Conservation (phyloP, 2,113 vertebrate genomes). For the Fukomys damarensis region DNA sequence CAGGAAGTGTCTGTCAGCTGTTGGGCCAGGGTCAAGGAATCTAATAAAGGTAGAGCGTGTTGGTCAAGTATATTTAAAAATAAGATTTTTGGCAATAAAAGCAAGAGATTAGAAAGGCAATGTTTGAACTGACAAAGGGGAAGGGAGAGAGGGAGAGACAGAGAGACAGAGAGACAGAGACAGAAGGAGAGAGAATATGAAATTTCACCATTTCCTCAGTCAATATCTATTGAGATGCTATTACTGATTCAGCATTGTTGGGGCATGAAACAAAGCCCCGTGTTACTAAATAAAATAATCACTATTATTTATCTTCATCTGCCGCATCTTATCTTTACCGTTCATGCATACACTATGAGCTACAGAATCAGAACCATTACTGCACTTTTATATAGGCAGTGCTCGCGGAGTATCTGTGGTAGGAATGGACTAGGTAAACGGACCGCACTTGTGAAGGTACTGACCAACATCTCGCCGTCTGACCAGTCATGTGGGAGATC, state of each 20-base stretch:
- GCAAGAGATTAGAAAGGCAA: background rate
- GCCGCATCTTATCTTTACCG: background rate
- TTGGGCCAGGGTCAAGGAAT: background rate
- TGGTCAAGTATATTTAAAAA: background rate
- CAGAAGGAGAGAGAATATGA: background rate
- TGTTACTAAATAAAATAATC: conserved; percentile 24
- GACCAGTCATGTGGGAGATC: conserved; percentile 82
- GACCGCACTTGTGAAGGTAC: conserved; percentile 47
- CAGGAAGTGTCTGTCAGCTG: background rate
- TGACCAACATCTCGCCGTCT: conserved; percentile 88
- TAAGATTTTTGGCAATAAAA: background rate
- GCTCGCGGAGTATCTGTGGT: background rate
- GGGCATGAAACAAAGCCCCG: background rate
- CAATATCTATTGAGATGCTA: background rate
- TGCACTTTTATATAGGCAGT: background rate
- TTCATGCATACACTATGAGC: background rate
- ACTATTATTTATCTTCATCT: background rate
- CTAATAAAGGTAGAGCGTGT: background rate
- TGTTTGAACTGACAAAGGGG: background rate
- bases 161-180: background rate
- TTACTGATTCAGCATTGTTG: background rate
- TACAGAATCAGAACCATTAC: background rate
- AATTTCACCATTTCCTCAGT: background rate
- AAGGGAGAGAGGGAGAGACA: background rate
- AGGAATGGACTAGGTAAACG: background rate